Evolutionary conservation across 92 coral and sea anemone genomes (phyloP), one percentile per base, ranked within the genome.

Genomic region (Bergia puertoricense): DNA sequence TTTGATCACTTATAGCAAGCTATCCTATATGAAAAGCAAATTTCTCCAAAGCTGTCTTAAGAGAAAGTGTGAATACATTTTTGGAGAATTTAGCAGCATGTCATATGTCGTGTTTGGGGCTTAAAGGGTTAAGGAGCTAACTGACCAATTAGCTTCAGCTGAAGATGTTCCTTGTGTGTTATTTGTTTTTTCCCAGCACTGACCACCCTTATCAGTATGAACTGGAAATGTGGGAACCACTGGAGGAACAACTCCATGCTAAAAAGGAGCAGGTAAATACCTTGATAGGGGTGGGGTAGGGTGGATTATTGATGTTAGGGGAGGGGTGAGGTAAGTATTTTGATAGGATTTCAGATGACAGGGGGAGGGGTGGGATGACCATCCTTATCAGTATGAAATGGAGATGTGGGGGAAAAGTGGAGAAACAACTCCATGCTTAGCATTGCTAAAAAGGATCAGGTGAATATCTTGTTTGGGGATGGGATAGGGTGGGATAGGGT

Each of bases 131-230:
- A 30, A 30, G 51, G 51, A 46, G 0, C 51, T 46, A 46, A 46
- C 50, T 46, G 30, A 30, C 30, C 30, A 30, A 30, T 30, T 30
- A 30, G 30, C 30, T 30, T 30, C 8, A 8, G 8, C 50, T 46
- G 50, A 46, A 46, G 50, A 46, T 54, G 59, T 54, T 54, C 50
- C 8, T 46, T 46, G 8, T 46, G 18, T 66, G 45, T 69, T 56
- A 15, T 44, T 85, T 22, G 22, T 39, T 14, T 78, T 57, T 14
- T 15, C 79, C 36, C 90, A 96, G 98, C 85, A 90, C 90, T n/a
- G 77, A 88, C 66, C 99, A 97, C 67, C 99, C 99, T 0, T 97
- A 97, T 81, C 93, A 95, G 89, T 79, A 90, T 90, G 99, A 96
- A 86, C 86, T 96, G 80, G 93, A 96, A 46, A 62, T 68, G 22